These are phyloP conservation scores for Myrmophylax atrothorax DNA, from an alignment of 2,113 vertebrate species.

Conservation along the genomic window DNA sequence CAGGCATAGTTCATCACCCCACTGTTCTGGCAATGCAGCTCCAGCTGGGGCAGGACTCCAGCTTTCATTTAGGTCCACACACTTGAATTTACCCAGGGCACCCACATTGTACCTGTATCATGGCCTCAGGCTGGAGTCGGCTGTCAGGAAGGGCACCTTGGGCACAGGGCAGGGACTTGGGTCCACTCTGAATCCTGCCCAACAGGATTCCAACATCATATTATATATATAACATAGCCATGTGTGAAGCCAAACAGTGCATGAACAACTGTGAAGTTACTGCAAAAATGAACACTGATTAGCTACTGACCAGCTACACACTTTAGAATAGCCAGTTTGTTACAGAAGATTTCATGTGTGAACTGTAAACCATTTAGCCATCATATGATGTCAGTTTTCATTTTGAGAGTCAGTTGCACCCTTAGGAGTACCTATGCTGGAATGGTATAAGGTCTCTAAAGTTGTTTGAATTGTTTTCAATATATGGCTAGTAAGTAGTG, in stretches of 20 bases:
- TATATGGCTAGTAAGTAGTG: background rate
- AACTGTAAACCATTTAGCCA: background rate
- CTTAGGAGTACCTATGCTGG: background rate
- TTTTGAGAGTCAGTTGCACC: background rate
- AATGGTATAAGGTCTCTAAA: background rate
- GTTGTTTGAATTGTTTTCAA: background rate
- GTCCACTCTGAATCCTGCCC: background rate
- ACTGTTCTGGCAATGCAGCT: background rate
- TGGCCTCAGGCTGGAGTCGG: background rate
- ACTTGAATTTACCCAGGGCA: background rate
- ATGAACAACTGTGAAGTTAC: background rate
- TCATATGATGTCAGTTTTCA: background rate
- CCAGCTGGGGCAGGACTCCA: background rate
- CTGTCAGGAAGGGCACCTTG: background rate
- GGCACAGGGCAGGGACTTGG: background rate
- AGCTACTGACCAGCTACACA: background rate
- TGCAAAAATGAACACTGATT: background rate
- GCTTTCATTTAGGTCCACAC: background rate
- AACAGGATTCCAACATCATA: background rate
- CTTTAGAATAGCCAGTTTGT: background rate
- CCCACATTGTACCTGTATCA: rapidly evolving
- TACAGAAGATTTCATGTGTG: background rate
- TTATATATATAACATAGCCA: rapidly evolving
- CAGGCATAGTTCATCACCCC: background rate
- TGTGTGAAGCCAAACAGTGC: background rate